phyloP scores from a whole-genome alignment of 1,140 invertebrate genomes.

The Trinorchestia longiramus region DNA sequence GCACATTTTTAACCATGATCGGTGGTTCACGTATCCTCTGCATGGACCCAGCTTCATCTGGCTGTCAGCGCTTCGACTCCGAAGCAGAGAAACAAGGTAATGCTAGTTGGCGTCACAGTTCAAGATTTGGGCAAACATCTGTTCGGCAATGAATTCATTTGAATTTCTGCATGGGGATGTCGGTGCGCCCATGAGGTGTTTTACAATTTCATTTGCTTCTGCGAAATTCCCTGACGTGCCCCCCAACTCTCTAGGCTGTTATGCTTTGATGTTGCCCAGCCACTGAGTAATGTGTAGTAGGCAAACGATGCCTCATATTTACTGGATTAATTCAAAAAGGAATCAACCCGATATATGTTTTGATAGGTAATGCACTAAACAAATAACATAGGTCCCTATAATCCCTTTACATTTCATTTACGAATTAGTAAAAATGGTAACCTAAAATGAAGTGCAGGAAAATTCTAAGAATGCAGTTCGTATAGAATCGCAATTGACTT shows the following conservation, averaged over 20 bases:
- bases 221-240: background rate
- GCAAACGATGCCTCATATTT: background rate
- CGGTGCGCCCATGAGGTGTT: background rate
- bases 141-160: background rate
- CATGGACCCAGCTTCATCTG: background rate
- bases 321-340: too few relatives aligned
- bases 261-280: background rate
- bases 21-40: too few relatives aligned
- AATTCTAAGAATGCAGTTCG: too few relatives aligned
- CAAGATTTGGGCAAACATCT: background rate
- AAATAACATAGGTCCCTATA: too few relatives aligned
- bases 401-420: too few relatives aligned
- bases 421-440: too few relatives aligned
- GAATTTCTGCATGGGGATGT: slow-evolving; percentile 1
- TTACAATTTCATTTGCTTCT: slow-evolving; percentile 28
- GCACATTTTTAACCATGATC: background rate
- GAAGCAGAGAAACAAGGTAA: background rate
- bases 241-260: background rate
- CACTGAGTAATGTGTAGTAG: background rate
- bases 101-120: background rate
- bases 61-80: background rate
- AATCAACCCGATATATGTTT: too few relatives aligned
- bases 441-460: too few relatives aligned
- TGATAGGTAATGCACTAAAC: too few relatives aligned
- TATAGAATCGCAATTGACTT: too few relatives aligned